Conservation (phyloP, 2,888 invertebrate species). For the Phymatocera aterrima region DNA sequence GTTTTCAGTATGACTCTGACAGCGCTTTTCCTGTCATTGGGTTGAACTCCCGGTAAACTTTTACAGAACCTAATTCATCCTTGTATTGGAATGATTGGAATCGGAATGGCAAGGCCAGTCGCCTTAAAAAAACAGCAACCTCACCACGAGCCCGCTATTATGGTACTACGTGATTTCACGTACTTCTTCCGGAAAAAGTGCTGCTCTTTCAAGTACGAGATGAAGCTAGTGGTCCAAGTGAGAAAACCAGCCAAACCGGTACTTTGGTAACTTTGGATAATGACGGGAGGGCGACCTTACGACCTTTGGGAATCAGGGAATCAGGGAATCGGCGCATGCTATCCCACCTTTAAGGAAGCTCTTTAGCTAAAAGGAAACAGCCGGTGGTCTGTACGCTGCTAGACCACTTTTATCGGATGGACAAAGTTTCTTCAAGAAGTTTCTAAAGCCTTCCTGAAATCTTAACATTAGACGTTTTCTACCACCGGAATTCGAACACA, state of each 20-base stretch:
- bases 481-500: neutral
- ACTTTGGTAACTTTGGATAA: conserved; percentile 40
- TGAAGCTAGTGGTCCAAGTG: conserved; percentile 18
- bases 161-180: conserved; percentile 8
- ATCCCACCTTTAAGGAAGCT: conserved; percentile 31
- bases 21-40: neutral
- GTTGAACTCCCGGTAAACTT: neutral
- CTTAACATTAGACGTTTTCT: neutral
- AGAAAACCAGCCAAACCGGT: conserved; percentile 30
- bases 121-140: conserved; percentile 15
- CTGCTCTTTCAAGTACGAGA: conserved; percentile 18
- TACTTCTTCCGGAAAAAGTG: conserved; percentile 30
- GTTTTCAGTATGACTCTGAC: neutral
- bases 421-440: conserved; percentile 12
- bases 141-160: conserved; percentile 8
- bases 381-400: conserved; percentile 11
- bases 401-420: neutral
- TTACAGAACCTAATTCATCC: neutral
- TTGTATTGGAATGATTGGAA: conserved; percentile 15
- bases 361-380: conserved; percentile 31
- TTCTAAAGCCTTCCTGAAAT: neutral
- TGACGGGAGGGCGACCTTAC: conserved; percentile 32
- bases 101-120: neutral
- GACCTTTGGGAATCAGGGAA: conserved; percentile 31
- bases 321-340: conserved; percentile 17